These are phyloP conservation scores for Pseudomyrmex flavicornis DNA, from an alignment of 1,140 invertebrate genomes.

Conservation along the genomic window DNA sequence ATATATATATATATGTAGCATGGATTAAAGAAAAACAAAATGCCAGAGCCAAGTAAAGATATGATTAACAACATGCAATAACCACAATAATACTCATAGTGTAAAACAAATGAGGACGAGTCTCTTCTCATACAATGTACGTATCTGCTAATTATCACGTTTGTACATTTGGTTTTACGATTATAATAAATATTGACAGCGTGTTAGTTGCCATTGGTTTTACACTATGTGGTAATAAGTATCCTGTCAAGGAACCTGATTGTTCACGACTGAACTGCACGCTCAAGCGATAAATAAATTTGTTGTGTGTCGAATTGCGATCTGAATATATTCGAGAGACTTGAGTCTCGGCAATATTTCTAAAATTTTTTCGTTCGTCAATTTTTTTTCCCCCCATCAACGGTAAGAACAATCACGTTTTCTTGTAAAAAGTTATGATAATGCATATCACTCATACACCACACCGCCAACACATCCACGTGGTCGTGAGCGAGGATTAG, in stretches of 20 bases:
- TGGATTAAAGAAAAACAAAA: conserved; percentile 63
- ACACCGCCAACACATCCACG: conserved; percentile 86
- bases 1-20: conserved; percentile 11
- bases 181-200: neutral
- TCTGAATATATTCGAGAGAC: neutral
- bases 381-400: neutral
- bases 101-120: conserved; percentile 76
- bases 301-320: no score
- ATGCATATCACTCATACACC: conserved; percentile 84
- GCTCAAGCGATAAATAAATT: no score
- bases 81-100: conserved; percentile 71
- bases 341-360: neutral
- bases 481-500: conserved; percentile 84
- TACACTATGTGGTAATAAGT: conserved; percentile 73
- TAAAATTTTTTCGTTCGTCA: neutral
- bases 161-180: neutral
- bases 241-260: conserved; percentile 70
- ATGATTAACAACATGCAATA: conserved; percentile 75
- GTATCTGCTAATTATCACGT: conserved; percentile 9
- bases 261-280: conserved; percentile 61
- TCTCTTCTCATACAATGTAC: neutral
- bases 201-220: conserved; percentile 71
- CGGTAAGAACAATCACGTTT: conserved; percentile 74
- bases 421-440: conserved; percentile 72
- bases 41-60: conserved; percentile 67